These are phyloP conservation scores for Amblyjoppa fuscipennis DNA, from an alignment of 2,888 invertebrate genomes.

Conservation along the genomic window DNA sequence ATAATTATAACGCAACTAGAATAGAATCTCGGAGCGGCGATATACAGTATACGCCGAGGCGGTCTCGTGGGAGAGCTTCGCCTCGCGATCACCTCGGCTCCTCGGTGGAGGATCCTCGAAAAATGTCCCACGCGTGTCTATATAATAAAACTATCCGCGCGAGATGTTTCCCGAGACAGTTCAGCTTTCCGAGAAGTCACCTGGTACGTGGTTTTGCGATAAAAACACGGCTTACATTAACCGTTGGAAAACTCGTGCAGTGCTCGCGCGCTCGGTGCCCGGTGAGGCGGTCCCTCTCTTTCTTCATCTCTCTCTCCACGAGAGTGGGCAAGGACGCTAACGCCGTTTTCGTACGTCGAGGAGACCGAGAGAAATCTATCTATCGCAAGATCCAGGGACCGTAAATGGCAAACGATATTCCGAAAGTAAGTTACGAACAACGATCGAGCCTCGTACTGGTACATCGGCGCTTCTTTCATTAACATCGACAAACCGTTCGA, in stretches of 20 bases:
- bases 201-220: not conserved
- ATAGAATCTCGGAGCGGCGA: constrained; percentile 48
- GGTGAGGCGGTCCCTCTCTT: not conserved
- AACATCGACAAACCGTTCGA: constrained; percentile 66
- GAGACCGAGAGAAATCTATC: constrained; percentile 52
- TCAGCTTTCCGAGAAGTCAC: constrained; percentile 22
- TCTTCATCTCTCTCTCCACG: not conserved
- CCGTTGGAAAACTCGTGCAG: constrained; percentile 47
- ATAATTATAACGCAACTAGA: constrained; percentile 55
- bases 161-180: not conserved
- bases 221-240: constrained; percentile 33
- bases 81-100: not conserved
- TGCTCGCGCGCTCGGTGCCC: not conserved
- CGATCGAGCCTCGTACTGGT: constrained; percentile 15
- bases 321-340: constrained; percentile 40
- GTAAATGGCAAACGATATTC: constrained; percentile 72
- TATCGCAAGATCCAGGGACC: constrained; percentile 58
- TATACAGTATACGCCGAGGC: not conserved
- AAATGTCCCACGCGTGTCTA: constrained; percentile 9
- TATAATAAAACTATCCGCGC: not conserved
- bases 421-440: constrained; percentile 70
- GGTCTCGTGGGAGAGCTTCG: constrained; percentile 22
- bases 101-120: constrained; percentile 29
- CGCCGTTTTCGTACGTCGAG: constrained; percentile 8
- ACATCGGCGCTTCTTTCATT: constrained; percentile 54